These are phyloP conservation scores for Romanogobio albipinnatus DNA, from an alignment of 2,113 vertebrate species.

Conservation along the genomic window DNA sequence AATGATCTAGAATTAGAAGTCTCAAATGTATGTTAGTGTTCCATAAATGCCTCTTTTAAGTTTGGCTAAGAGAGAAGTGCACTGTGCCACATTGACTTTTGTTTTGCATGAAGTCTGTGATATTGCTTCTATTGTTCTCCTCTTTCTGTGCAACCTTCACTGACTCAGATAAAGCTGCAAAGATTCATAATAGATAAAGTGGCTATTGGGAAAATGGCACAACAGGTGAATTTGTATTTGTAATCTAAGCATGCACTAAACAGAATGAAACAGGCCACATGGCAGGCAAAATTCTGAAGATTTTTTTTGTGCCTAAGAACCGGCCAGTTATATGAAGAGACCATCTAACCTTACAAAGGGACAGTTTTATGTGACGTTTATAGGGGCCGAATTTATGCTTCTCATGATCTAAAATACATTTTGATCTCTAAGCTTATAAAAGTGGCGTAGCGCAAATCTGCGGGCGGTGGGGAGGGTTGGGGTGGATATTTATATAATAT, in stretches of 20 bases:
- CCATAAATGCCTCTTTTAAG: background rate
- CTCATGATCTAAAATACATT: no score
- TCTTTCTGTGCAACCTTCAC: background rate
- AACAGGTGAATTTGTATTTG: background rate
- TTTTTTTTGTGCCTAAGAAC: background rate
- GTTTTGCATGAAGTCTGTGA: background rate
- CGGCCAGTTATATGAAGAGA: background rate
- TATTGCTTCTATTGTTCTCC: background rate
- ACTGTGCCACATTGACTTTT: background rate
- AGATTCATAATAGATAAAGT: background rate
- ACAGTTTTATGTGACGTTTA: background rate
- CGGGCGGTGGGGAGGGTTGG: no score
- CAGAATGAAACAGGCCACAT: background rate
- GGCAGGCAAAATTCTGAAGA: background rate
- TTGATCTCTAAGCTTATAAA: no score
- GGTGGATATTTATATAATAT: no score
- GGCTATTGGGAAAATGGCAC: background rate
- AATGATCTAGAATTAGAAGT: conserved; percentile 14
- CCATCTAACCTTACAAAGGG: background rate
- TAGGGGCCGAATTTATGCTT: background rate
- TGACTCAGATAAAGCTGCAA: background rate
- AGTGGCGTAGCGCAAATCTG: no score
- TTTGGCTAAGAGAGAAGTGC: background rate
- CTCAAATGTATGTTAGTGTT: background rate
- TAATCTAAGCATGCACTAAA: conserved; percentile 2